Evolutionary conservation across 1,140 invertebrate genomes (phyloP).

Genomic region (Monomorium pharaonis): DNA sequence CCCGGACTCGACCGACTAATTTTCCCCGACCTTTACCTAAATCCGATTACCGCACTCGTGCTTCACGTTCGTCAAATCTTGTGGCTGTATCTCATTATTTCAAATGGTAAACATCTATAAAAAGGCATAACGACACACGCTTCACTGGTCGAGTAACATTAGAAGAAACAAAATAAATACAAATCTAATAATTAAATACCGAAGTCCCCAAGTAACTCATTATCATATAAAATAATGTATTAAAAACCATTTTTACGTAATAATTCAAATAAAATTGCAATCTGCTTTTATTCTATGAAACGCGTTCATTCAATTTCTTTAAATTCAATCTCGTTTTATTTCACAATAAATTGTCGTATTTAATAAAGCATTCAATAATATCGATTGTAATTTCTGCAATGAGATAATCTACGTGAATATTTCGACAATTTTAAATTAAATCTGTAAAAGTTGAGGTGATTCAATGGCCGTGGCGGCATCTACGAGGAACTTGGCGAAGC

Average conservation of each 20-base stretch:
- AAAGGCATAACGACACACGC: background rate
- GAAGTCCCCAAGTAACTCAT: background rate
- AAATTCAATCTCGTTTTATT: background rate
- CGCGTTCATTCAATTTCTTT: background rate
- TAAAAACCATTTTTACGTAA: background rate
- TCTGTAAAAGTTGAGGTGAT: background rate
- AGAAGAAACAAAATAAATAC: background rate
- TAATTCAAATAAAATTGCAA: constrained; percentile 4
- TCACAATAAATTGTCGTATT: background rate
- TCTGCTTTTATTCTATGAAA: background rate
- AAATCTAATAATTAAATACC: background rate
- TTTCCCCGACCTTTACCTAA: constrained; percentile 62
- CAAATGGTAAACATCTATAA: background rate
- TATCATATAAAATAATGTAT: background rate
- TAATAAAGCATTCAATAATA: background rate
- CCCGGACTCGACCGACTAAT: background rate
- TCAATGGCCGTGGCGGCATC: constrained; percentile 47
- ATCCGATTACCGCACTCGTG: background rate
- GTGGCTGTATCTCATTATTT: background rate
- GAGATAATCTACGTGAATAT: background rate
- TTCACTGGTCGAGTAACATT: background rate
- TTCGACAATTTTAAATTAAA: background rate
- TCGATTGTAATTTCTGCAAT: background rate
- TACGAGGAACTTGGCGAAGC: background rate
- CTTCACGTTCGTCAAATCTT: background rate